A percentile compares a stretch with the other conserved stretches of the same genome.
phyloP scores from a whole-genome alignment of 2,888 invertebrate species.

The Drosophila robusta region DNA sequence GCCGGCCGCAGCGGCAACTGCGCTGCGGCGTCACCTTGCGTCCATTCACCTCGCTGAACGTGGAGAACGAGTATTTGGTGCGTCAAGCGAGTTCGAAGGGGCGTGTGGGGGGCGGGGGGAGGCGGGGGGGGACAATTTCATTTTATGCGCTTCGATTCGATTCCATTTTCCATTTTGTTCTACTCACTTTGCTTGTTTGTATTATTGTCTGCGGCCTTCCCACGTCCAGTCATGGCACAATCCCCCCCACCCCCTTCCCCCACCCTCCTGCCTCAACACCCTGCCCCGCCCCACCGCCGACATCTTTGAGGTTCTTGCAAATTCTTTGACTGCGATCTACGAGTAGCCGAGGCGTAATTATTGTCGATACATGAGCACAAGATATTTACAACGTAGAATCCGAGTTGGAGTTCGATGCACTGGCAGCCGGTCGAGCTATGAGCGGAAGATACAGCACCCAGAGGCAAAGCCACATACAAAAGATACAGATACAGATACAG shows the following conservation, averaged over 20 bases:
- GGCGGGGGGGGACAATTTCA: constrained; percentile 42
- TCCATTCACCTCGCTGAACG: constrained; percentile 76
- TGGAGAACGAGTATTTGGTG: constrained; percentile 31
- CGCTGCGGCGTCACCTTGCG: constrained; percentile 68
- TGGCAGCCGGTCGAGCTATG: constrained; percentile 9
- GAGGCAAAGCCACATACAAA: constrained; percentile 13
- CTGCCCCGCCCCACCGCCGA: not conserved
- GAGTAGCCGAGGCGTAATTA: constrained; percentile 67
- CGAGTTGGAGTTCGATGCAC: constrained; percentile 71
- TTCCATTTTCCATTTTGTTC: constrained; percentile 77
- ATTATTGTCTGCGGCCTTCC: constrained; percentile 59
- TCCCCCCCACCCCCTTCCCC: not conserved
- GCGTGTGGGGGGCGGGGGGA: not conserved
- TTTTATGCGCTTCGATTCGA: constrained; percentile 70
- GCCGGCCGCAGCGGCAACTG: constrained; percentile 17
- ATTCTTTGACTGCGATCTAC: constrained; percentile 58
- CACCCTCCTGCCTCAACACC: too few relatives aligned
- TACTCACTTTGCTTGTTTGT: constrained; percentile 55
- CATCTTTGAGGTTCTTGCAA: constrained; percentile 36
- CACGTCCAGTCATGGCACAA: constrained; percentile 46
- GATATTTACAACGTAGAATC: constrained; percentile 49
- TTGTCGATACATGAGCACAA: constrained; percentile 66
- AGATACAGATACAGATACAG: constrained; percentile 17
- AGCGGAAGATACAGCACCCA: constrained; percentile 30
- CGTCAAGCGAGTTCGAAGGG: not conserved